These are phyloP conservation scores for Spodoptera litura DNA, from an alignment of 1,140 invertebrate species.

Conservation along the genomic window DNA sequence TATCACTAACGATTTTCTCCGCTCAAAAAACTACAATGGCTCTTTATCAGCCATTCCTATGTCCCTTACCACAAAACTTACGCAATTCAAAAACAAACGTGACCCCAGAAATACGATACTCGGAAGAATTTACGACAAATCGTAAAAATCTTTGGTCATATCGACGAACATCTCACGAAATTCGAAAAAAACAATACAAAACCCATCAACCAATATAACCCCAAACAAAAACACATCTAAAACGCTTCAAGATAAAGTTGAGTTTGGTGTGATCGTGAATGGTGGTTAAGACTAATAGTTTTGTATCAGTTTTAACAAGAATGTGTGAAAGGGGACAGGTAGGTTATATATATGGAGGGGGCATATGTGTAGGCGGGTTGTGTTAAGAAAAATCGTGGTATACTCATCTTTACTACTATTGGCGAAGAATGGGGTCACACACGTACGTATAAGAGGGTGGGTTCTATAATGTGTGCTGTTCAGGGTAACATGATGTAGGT, in stretches of 20 bases:
- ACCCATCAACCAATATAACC: no score
- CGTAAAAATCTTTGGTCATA: slow-evolving; percentile 50
- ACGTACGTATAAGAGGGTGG: slow-evolving; percentile 11
- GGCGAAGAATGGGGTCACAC: slow-evolving; percentile 56
- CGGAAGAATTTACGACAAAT: slow-evolving; percentile 48
- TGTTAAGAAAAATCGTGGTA: slow-evolving; percentile 61
- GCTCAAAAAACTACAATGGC: slow-evolving; percentile 41
- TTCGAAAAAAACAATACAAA: background rate
- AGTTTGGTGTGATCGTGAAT: background rate
- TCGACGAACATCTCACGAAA: slow-evolving; percentile 44
- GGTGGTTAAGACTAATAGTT: background rate
- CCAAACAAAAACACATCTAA: background rate
- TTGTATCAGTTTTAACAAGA: slow-evolving; percentile 51
- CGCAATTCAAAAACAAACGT: slow-evolving; percentile 42
- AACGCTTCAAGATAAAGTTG: background rate
- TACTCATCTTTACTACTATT: slow-evolving; percentile 62
- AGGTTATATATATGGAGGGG: slow-evolving; percentile 46
- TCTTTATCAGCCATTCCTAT: slow-evolving; percentile 24
- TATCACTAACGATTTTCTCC: slow-evolving; percentile 7
- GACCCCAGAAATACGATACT: slow-evolving; percentile 45
- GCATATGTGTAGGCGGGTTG: slow-evolving; percentile 62
- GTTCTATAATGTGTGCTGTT: background rate
- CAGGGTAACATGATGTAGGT: background rate
- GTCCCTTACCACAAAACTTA: slow-evolving; percentile 24
- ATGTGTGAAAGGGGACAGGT: slow-evolving; percentile 57